These are phyloP conservation scores for Antedon mediterranea DNA, from an alignment of 53 echinoderm and acorn worm species.

Conservation along the genomic window DNA sequence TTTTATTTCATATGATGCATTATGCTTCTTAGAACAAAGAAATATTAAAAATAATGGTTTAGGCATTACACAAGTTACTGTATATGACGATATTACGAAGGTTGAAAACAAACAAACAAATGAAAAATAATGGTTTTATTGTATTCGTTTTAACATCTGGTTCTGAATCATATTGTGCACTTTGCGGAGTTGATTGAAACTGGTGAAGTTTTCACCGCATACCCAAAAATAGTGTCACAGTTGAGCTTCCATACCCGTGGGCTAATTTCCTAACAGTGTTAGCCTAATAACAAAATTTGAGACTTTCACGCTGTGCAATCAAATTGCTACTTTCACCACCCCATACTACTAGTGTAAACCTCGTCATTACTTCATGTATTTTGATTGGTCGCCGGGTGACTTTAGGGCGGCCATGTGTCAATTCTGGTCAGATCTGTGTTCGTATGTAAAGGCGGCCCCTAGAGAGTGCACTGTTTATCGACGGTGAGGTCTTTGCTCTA, in stretches of 20 bases:
- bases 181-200: not conserved
- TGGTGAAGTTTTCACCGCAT: not conserved
- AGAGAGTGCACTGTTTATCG: not conserved
- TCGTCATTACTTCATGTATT: not conserved
- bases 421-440: not conserved
- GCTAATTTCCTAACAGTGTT: not conserved
- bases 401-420: not conserved
- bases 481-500: not conserved
- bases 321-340: constrained; percentile 1
- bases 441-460: not conserved
- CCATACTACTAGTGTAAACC: not conserved
- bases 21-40: too few relatives aligned
- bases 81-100: too few relatives aligned
- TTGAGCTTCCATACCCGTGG: not conserved
- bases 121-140: too few relatives aligned
- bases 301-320: not conserved
- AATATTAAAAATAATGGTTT: too few relatives aligned
- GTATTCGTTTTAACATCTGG: too few relatives aligned
- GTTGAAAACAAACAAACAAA: too few relatives aligned
- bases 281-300: not conserved
- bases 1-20: too few relatives aligned
- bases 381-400: not conserved
- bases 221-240: not conserved
- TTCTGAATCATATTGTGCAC: not conserved
- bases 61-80: too few relatives aligned